Evolutionary conservation across 2,113 vertebrate genomes (phyloP).

Genomic region (Chaetodon auriga): DNA sequence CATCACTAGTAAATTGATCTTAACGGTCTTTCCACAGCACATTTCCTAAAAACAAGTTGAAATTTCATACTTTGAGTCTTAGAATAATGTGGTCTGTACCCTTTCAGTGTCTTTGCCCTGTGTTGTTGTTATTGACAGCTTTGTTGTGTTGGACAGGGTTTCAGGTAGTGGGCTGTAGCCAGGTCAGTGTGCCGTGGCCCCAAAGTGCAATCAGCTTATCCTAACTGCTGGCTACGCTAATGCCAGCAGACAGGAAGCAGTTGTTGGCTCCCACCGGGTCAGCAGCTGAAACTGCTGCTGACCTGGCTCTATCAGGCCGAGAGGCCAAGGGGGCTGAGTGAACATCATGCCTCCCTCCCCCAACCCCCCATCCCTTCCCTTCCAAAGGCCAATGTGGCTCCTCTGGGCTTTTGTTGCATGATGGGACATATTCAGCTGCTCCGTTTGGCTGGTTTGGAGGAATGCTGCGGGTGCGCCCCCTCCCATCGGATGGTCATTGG

Average conservation of each 20-base stretch:
- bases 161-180: slow-evolving; percentile 29
- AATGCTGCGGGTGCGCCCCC: slow-evolving; percentile 87
- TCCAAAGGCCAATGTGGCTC: slow-evolving; percentile 76
- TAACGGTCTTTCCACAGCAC: background rate
- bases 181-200: slow-evolving; percentile 57
- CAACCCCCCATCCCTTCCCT: slow-evolving; percentile 20
- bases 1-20: background rate
- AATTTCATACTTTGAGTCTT: background rate
- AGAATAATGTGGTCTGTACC: background rate
- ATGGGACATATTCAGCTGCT: slow-evolving; percentile 84
- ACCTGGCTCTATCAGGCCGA: slow-evolving; percentile 46
- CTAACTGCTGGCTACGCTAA: slow-evolving; percentile 74
- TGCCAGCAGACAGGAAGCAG: slow-evolving; percentile 86
- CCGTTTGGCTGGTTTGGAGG: slow-evolving; percentile 88
- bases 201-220: slow-evolving; percentile 76
- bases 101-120: background rate
- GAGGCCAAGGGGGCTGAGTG: slow-evolving; percentile 50
- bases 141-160: slow-evolving; percentile 15
- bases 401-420: slow-evolving; percentile 77
- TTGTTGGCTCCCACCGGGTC: slow-evolving; percentile 82
- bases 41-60: no score
- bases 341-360: slow-evolving; percentile 53
- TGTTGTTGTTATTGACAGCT: slow-evolving; percentile 39
- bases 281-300: slow-evolving; percentile 73
- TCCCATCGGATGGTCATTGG: slow-evolving; percentile 85